phyloP scores from a whole-genome alignment of 2,113 vertebrate species.

The Hirundichthys speculiger region DNA sequence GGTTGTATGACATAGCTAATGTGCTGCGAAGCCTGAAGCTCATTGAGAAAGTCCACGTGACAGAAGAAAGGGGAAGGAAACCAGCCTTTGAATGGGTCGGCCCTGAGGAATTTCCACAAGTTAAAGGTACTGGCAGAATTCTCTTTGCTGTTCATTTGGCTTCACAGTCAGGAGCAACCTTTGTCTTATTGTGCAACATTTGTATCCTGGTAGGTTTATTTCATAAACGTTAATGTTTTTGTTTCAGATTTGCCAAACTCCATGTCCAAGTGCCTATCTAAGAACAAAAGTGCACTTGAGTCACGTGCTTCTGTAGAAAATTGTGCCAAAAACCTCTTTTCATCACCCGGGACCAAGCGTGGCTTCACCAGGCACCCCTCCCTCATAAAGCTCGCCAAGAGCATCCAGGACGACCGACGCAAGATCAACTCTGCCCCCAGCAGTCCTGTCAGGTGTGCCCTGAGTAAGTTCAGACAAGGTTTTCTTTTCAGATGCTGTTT shows the following conservation, averaged over 20 bases:
- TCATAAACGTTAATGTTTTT: background rate
- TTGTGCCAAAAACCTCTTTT: constrained; percentile 94
- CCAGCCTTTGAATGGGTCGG: constrained; percentile 98
- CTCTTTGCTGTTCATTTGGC: background rate
- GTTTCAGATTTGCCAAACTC: constrained; percentile 58
- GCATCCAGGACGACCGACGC: constrained; percentile 88
- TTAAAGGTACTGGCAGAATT: constrained; percentile 71
- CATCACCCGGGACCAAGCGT: constrained; percentile 81
- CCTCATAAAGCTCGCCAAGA: constrained; percentile 90
- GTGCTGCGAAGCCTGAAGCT: constrained; percentile 94
- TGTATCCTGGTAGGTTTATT: background rate
- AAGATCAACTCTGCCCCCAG: constrained; percentile 94
- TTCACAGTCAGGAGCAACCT: background rate
- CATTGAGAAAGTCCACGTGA: constrained; percentile 95
- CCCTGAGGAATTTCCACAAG: constrained; percentile 81
- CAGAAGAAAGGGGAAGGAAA: constrained; percentile 90
- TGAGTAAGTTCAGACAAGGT: constrained; percentile 68
- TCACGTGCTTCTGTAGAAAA: constrained; percentile 81
- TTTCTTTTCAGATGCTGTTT: background rate
- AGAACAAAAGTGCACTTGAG: constrained; percentile 61
- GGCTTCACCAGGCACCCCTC: constrained; percentile 92
- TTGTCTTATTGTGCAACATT: too few species aligned
- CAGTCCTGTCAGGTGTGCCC: constrained; percentile 85
- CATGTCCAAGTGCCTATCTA: constrained; percentile 2
- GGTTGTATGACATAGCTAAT: constrained; percentile 97